Conservation (phyloP, 64 coral and sea anemone species). For the Montipora cactus region DNA sequence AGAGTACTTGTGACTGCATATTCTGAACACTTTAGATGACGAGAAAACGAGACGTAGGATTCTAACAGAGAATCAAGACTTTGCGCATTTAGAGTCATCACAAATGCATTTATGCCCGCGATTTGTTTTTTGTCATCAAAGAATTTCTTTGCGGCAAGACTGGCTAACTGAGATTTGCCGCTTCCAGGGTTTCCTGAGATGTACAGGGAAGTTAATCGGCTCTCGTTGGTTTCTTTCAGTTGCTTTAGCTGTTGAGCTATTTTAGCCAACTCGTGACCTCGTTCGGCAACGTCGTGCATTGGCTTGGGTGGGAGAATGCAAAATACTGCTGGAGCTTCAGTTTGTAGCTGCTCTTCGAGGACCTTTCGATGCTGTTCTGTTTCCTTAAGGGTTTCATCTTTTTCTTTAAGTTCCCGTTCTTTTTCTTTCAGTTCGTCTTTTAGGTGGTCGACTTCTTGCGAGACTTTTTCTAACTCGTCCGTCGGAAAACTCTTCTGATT, state of each 20-base stretch:
- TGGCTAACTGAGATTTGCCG: conserved; percentile 55
- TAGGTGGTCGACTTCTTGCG: background rate
- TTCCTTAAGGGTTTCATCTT: background rate
- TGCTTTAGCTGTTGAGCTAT: background rate
- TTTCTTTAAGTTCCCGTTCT: no score
- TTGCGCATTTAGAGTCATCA: conserved; percentile 67
- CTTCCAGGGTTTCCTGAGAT: conserved; percentile 57
- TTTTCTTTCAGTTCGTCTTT: no score
- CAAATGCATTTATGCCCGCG: background rate
- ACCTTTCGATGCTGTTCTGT: background rate
- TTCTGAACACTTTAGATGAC: conserved; percentile 42
- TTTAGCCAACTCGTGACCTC: background rate
- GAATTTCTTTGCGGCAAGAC: conserved; percentile 5
- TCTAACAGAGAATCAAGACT: conserved; percentile 40
- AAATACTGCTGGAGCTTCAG: background rate
- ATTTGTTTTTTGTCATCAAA: background rate
- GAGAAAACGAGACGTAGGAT: conserved; percentile 58
- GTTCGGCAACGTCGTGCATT: background rate
- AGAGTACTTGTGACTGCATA: conserved; percentile 21
- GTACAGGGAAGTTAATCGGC: conserved; percentile 1
- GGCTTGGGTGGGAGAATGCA: conserved; percentile 26
- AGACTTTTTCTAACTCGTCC: background rate
- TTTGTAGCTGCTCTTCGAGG: conserved; percentile 10
- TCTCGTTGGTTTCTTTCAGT: background rate
- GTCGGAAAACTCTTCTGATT: conserved; percentile 28